phyloP scores from a whole-genome alignment of 1,140 invertebrate genomes.

The Atta cephalotes region DNA sequence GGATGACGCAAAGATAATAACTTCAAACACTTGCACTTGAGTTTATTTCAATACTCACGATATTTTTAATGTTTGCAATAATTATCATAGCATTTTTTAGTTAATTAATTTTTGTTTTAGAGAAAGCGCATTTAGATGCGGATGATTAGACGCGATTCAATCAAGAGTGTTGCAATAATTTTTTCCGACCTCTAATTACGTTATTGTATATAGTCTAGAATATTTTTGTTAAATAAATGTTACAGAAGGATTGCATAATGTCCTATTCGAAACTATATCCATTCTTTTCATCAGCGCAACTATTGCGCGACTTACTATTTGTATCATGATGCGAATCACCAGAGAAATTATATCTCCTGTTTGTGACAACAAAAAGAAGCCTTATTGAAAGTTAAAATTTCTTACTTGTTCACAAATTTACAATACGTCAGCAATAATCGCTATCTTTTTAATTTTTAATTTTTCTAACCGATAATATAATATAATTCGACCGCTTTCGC shows the following conservation, averaged over 20 bases:
- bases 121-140: slow-evolving; percentile 56
- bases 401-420: background rate
- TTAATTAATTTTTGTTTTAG: slow-evolving; percentile 17
- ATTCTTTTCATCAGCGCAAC: slow-evolving; percentile 13
- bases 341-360: slow-evolving; percentile 38
- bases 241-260: slow-evolving; percentile 30
- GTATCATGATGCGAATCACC: slow-evolving; percentile 22
- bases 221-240: slow-evolving; percentile 63
- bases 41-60: slow-evolving; percentile 4
- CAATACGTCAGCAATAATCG: slow-evolving; percentile 26
- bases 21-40: background rate
- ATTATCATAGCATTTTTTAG: background rate
- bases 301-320: background rate
- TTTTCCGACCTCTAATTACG: slow-evolving; percentile 25
- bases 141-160: slow-evolving; percentile 11
- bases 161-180: slow-evolving; percentile 30
- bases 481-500: slow-evolving; percentile 2
- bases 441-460: background rate
- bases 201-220: slow-evolving; percentile 55
- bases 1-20: slow-evolving; percentile 8
- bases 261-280: background rate
- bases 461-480: background rate
- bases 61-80: slow-evolving; percentile 2
- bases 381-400: slow-evolving; percentile 10
- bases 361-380: slow-evolving; percentile 6